phyloP scores from a whole-genome alignment of 2,888 invertebrate species.

The Cheiracanthium punctorium region DNA sequence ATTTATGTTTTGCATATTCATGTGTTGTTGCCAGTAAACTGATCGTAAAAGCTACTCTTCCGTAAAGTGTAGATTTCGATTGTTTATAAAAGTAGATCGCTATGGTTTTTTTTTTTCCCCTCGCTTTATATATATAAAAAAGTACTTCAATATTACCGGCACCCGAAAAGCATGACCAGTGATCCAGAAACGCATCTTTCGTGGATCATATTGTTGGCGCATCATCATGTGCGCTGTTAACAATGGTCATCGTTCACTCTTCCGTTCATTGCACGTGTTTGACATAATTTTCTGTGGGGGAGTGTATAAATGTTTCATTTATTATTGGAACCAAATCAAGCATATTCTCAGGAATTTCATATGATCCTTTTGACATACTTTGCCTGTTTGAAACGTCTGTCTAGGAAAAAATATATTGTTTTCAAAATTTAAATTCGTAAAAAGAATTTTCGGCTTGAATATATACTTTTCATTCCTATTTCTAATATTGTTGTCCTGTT shows the following conservation, averaged over 20 bases:
- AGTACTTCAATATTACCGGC: neutral
- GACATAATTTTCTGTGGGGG: slow-evolving; percentile 16
- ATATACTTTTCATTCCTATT: too few relatives aligned
- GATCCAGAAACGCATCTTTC: slow-evolving; percentile 54
- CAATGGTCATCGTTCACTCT: slow-evolving; percentile 39
- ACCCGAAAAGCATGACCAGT: slow-evolving; percentile 37
- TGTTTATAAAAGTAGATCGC: slow-evolving; percentile 4
- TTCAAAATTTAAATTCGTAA: too few relatives aligned
- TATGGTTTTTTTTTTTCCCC: neutral
- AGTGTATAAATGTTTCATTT: neutral
- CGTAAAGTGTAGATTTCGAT: neutral
- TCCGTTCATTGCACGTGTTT: slow-evolving; percentile 15
- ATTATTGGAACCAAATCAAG: neutral
- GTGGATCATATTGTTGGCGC: slow-evolving; percentile 29
- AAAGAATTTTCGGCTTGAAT: too few relatives aligned
- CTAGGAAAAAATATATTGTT: too few relatives aligned
- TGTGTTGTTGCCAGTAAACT: neutral
- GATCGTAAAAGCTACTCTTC: neutral
- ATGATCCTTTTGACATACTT: too few relatives aligned
- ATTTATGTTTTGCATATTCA: too few relatives aligned
- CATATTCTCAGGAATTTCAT: too few relatives aligned
- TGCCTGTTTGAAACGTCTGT: too few relatives aligned
- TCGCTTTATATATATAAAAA: too few relatives aligned
- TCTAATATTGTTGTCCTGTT: too few relatives aligned
- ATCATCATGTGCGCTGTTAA: neutral